Evolutionary conservation across 2,113 vertebrate genomes (phyloP).

Genomic region (Pygoscelis adeliae): DNA sequence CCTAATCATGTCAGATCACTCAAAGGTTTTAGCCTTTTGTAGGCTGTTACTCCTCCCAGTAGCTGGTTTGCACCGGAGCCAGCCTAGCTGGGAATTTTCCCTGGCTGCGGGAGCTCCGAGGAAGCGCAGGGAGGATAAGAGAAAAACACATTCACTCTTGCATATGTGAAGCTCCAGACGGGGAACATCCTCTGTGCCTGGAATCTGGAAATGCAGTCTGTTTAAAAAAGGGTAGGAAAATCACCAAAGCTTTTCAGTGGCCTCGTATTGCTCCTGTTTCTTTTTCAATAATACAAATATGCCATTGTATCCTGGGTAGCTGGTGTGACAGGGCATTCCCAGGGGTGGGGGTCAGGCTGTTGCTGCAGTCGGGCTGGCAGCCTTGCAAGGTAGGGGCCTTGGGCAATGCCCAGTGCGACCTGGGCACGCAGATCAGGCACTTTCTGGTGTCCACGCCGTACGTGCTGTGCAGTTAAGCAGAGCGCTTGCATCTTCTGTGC

Average conservation of each 20-base stretch:
- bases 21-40: not conserved
- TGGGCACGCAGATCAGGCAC: fast-evolving
- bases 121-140: not conserved
- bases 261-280: not conserved
- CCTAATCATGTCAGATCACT: not conserved
- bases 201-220: slow-evolving; percentile 37
- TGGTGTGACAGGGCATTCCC: not conserved
- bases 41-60: not conserved
- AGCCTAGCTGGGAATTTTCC: not conserved
- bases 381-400: fast-evolving
- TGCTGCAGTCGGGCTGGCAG: not conserved
- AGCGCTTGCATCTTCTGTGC: not conserved
- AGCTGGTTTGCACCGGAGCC: not conserved
- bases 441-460: not conserved
- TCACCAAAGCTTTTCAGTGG: not conserved
- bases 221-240: not conserved
- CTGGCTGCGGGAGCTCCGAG: not conserved
- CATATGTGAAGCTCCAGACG: slow-evolving; percentile 41
- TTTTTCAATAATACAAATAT: not conserved
- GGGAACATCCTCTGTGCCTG: slow-evolving; percentile 1
- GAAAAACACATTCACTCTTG: slow-evolving; percentile 15
- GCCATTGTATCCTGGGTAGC: not conserved
- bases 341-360: no score
- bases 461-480: fast-evolving
- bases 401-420: not conserved